These are phyloP conservation scores for Nipponia nippon DNA, from an alignment of 2,113 vertebrate genomes.

Conservation along the genomic window DNA sequence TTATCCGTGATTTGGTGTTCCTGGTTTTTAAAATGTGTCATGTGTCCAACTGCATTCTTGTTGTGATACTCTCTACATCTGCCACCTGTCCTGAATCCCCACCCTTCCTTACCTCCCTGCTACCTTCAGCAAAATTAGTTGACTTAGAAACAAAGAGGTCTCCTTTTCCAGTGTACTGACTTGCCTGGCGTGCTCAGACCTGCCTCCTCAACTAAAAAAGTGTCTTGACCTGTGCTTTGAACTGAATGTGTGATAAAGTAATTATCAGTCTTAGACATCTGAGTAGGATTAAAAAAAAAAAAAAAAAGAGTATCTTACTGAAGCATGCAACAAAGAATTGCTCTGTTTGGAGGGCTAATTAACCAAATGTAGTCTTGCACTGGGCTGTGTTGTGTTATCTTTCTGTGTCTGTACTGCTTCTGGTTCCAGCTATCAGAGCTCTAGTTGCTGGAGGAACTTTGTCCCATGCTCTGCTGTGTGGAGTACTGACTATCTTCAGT, in stretches of 20 bases:
- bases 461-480: not conserved
- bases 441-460: not conserved
- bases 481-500: not conserved
- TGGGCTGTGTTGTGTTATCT: not conserved
- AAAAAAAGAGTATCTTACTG: not conserved
- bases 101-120: not conserved
- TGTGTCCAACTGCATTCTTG: not conserved
- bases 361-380: not conserved
- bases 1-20: not conserved
- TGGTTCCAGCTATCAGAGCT: not conserved
- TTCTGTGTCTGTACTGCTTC: not conserved
- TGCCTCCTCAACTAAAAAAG: not conserved
- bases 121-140: not conserved
- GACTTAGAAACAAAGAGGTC: not conserved
- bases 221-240: not conserved
- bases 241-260: not conserved
- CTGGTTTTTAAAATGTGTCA: not conserved
- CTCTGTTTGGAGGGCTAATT: not conserved
- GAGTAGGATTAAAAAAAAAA: not conserved
- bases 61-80: not conserved
- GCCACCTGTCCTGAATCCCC: not conserved
- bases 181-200: not conserved
- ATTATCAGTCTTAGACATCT: not conserved
- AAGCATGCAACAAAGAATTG: not conserved
- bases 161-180: not conserved